phyloP scores from a whole-genome alignment of 2,888 invertebrate species.

The Caradrina clavipalpis region DNA sequence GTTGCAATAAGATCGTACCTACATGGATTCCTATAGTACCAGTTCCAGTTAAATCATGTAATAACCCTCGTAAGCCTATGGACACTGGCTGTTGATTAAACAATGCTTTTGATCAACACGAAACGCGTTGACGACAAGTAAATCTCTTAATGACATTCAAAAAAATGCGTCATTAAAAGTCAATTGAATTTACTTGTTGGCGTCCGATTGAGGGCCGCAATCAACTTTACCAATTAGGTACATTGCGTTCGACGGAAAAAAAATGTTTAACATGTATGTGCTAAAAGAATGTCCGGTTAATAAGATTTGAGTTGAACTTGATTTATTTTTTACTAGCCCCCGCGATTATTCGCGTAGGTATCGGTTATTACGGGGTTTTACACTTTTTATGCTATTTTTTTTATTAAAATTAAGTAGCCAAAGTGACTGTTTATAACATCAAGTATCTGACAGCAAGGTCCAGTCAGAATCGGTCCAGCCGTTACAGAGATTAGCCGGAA shows the following conservation, averaged over 20 bases:
- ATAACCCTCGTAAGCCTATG: no score
- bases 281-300: slow-evolving; percentile 25
- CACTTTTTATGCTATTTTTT: no score
- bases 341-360: no score
- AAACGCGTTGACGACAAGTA: slow-evolving; percentile 59
- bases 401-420: no score
- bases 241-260: slow-evolving; percentile 45
- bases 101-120: slow-evolving; percentile 79
- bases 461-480: no score
- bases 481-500: no score
- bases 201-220: slow-evolving; percentile 68
- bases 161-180: slow-evolving; percentile 84
- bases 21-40: no score
- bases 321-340: no score
- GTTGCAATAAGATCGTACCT: background rate
- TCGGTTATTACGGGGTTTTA: no score
- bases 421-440: no score
- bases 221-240: slow-evolving; percentile 70
- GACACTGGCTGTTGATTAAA: slow-evolving; percentile 73
- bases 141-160: slow-evolving; percentile 76
- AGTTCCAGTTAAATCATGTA: no score
- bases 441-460: no score
- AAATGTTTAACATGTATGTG: slow-evolving; percentile 27
- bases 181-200: slow-evolving; percentile 84
- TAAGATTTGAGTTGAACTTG: background rate